Conservation (phyloP, 1,140 invertebrate species). For the Scaptomyza pallida region DNA sequence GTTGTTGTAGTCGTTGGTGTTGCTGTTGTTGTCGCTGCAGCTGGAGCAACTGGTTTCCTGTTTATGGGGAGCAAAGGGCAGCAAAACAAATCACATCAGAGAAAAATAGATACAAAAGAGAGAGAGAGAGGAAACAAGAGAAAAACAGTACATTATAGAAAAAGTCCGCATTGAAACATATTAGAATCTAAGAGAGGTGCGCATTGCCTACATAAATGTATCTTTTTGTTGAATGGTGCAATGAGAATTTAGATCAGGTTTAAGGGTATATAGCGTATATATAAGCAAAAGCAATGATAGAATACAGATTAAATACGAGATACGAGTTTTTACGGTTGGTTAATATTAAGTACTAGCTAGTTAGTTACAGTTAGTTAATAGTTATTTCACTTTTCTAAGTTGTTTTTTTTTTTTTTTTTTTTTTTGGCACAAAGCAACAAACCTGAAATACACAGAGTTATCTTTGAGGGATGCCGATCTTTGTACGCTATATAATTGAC, state of each 20-base stretch:
- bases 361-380: constrained; percentile 34
- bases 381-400: no score
- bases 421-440: constrained; percentile 72
- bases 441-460: constrained; percentile 84
- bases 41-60: constrained; percentile 67
- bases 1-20: constrained; percentile 56
- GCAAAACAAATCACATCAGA: not conserved
- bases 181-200: constrained; percentile 40
- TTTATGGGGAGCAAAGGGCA: constrained; percentile 12
- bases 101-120: not conserved
- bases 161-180: constrained; percentile 4
- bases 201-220: constrained; percentile 67
- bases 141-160: constrained; percentile 24
- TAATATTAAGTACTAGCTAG: constrained; percentile 35
- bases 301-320: no score
- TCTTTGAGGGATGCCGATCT: constrained; percentile 84
- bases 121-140: constrained; percentile 13
- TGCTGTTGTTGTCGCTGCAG: constrained; percentile 55
- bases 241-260: constrained; percentile 52
- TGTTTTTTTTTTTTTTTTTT: no score
- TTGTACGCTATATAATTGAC: constrained; percentile 84
- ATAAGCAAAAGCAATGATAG: constrained; percentile 67
- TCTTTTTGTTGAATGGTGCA: constrained; percentile 51
- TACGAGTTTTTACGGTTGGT: constrained; percentile 40
- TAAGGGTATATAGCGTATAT: constrained; percentile 3